These are phyloP conservation scores for Philopedon plagiatum DNA, from an alignment of 2,888 invertebrate species.

Conservation along the genomic window DNA sequence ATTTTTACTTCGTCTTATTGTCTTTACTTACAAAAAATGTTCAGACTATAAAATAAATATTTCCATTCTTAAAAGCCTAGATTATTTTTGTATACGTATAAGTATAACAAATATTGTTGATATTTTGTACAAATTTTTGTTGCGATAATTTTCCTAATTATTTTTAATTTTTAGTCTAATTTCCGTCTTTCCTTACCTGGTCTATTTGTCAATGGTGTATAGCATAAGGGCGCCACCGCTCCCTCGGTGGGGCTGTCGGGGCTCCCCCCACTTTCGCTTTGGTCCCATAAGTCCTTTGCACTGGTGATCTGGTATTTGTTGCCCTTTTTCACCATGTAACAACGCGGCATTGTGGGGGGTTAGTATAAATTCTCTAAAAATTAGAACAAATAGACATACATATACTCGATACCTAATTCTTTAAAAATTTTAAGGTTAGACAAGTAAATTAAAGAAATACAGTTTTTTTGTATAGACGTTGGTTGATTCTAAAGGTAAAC, in stretches of 20 bases:
- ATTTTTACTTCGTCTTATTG: too few species aligned
- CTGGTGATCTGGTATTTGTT: slow-evolving; percentile 69
- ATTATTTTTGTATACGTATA: too few species aligned
- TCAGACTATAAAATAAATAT: too few species aligned
- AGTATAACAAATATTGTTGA: too few species aligned
- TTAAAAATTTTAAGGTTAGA: not conserved
- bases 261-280: slow-evolving; percentile 61
- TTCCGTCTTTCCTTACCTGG: slow-evolving; percentile 56
- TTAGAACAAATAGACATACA: too few species aligned
- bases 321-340: slow-evolving; percentile 83
- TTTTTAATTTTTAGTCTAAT: too few species aligned
- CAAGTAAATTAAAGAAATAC: not conserved
- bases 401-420: not conserved
- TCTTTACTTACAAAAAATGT: too few species aligned
- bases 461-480: too few species aligned
- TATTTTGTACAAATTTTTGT: too few species aligned
- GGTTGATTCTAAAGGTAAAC: too few species aligned
- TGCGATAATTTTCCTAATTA: too few species aligned
- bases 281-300: slow-evolving; percentile 67
- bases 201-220: slow-evolving; percentile 70
- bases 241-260: slow-evolving; percentile 74
- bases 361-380: not conserved
- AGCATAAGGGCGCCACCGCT: slow-evolving; percentile 74
- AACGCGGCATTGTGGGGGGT: slow-evolving; percentile 76
- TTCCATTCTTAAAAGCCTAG: too few species aligned